phyloP scores from a whole-genome alignment of 2,113 vertebrate genomes.

The Condylura cristata region DNA sequence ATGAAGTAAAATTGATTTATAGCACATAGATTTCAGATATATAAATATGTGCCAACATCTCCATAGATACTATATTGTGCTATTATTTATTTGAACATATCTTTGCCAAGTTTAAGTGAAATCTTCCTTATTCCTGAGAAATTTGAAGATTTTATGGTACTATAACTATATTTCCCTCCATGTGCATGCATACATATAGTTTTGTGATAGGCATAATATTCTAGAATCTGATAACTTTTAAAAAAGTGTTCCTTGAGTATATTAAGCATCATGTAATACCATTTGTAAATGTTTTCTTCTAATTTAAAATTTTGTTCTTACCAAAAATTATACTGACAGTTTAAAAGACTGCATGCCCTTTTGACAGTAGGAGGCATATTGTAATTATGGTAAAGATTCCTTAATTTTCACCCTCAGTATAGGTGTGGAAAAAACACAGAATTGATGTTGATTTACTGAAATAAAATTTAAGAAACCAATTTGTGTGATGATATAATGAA shows the following conservation, averaged over 20 bases:
- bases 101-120: not conserved
- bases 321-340: not conserved
- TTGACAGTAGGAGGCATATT: slow-evolving; percentile 64
- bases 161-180: not conserved
- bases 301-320: not conserved
- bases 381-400: slow-evolving; percentile 48
- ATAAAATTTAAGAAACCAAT: not conserved
- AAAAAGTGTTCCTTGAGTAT: not conserved
- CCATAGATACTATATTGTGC: no score
- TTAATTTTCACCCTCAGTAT: accelerated
- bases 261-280: not conserved
- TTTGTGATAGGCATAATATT: slow-evolving; percentile 9
- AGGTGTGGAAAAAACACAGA: slow-evolving; percentile 19
- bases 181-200: not conserved
- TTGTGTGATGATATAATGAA: not conserved
- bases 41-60: no score
- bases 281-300: no score
- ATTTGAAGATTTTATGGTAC: not conserved
- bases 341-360: not conserved
- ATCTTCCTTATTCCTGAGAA: not conserved
- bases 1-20: no score
- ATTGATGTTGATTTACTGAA: not conserved
- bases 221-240: not conserved
- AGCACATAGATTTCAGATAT: no score
- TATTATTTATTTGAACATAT: not conserved